Evolutionary conservation across 2,797 vertebrate species (phyloP).

Genomic region (Acanthurus tractus): DNA sequence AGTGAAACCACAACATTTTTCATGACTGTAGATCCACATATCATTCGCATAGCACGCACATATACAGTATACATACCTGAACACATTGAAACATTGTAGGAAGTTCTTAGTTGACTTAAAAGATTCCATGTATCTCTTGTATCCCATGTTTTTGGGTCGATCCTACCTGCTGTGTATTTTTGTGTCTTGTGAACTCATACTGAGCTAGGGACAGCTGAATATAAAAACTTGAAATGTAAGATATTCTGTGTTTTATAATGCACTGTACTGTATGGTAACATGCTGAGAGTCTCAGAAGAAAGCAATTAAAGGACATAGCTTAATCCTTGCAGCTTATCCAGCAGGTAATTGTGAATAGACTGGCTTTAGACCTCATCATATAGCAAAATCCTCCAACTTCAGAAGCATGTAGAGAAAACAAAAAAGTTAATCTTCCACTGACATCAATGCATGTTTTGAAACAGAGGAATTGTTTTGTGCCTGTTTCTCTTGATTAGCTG

Average conservation of each 20-base stretch:
- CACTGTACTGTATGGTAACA: slow-evolving; percentile 29
- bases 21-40: slow-evolving; percentile 58
- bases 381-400: slow-evolving; percentile 41
- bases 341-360: slow-evolving; percentile 52
- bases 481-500: slow-evolving; percentile 64
- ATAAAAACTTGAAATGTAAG: slow-evolving; percentile 64
- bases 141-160: slow-evolving; percentile 26
- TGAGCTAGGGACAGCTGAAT: slow-evolving; percentile 35
- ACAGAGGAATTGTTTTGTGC: slow-evolving; percentile 67
- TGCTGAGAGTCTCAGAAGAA: slow-evolving; percentile 12
- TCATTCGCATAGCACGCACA: slow-evolving; percentile 66
- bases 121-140: slow-evolving; percentile 30
- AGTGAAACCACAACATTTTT: slow-evolving; percentile 70
- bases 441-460: slow-evolving; percentile 75
- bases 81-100: slow-evolving; percentile 48
- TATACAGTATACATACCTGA: slow-evolving; percentile 37
- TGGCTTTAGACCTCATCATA: slow-evolving; percentile 53
- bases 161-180: slow-evolving; percentile 62
- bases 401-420: slow-evolving; percentile 69
- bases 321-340: slow-evolving; percentile 46
- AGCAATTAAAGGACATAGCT: slow-evolving; percentile 32
- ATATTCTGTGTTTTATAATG: slow-evolving; percentile 44
- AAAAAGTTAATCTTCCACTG: slow-evolving; percentile 43
- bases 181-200: slow-evolving; percentile 46
- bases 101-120: slow-evolving; percentile 55